Base-by-base conservation (phyloP, 2,888 invertebrate genomes). In the Tortrix viridana region DNA sequence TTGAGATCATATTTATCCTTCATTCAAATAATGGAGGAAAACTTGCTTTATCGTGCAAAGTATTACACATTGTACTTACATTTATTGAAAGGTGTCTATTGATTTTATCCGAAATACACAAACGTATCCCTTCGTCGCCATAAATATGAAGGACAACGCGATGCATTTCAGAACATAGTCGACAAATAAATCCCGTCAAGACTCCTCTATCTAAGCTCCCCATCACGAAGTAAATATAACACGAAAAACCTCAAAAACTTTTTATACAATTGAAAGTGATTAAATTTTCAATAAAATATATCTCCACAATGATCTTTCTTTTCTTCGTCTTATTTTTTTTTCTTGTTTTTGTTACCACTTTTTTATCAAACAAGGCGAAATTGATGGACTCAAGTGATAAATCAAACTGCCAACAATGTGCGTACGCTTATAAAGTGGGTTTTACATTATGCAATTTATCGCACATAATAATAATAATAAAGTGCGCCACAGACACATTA, bases 151-250 rank as follows among this genome's bases (percentile, higher is more conserved):
- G 94, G 60, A 97, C 97, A 76, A 94, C 95, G 80, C 95, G 94
- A 86, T 96, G 96, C 95, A 96, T 96, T 93, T 96, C 96, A 37
- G 96, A 96, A 85, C 97, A 97, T 66, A 97, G 93, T 79, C 97
- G 94, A 88, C 97, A 97, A 79, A 97, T 95, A 90, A 96, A 97
- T 71, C 97, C 97, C 56, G 96, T 95, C 77, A 96, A 94, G 72
- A 96, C 94, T 57, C 96, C 97, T 88, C 95, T 95, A 74, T 95
- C 96, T 75, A 96, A 94, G 81, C 97, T 97, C 52, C 97, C 97
- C 97, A 97, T 97, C 76, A 74, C 87, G 16, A 63, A 58, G 37
- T 19, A 18, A 14, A 46, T 32, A 16, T 43, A 56, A 32, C 12
- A 32, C 12, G 3, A 32, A 12, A 3, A 32, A 32, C 32, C 12